These are phyloP conservation scores for Rhynchomys soricoides DNA, from an alignment of 2,113 vertebrate species.

Conservation along the genomic window DNA sequence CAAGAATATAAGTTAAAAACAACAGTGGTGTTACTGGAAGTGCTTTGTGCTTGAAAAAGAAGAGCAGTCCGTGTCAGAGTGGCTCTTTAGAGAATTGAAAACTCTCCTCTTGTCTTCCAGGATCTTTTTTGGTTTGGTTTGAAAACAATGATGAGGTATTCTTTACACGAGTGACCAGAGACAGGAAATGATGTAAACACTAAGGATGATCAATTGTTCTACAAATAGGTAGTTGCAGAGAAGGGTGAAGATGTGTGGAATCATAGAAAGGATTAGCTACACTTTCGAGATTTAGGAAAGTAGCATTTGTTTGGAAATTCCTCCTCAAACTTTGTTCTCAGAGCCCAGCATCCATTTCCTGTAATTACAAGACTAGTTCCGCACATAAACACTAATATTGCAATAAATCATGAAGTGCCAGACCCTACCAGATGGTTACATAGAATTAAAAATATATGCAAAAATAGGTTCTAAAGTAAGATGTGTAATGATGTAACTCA, in stretches of 20 bases:
- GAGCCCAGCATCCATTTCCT: constrained; percentile 79
- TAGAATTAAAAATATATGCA: constrained; percentile 79
- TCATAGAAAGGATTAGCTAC: not conserved
- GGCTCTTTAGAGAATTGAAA: constrained; percentile 56
- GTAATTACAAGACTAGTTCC: constrained; percentile 61
- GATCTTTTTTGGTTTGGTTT: constrained; percentile 6
- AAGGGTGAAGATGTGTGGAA: not conserved
- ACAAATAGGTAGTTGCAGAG: not conserved
- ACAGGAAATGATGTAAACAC: not conserved
- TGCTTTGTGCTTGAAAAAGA: constrained; percentile 81
- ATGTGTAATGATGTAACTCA: constrained; percentile 73
- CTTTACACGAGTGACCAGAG: constrained; percentile 23
- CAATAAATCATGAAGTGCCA: constrained; percentile 75
- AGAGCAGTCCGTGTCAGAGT: constrained; percentile 49
- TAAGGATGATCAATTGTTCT: not conserved
- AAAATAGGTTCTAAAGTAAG: constrained; percentile 78
- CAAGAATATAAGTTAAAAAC: constrained; percentile 81
- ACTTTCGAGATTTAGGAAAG: constrained; percentile 52
- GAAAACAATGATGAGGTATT: not conserved
- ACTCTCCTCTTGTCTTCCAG: not conserved
- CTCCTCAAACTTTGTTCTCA: constrained; percentile 68
- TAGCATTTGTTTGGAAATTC: constrained; percentile 77
- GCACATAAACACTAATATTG: constrained; percentile 77
- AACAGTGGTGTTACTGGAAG: constrained; percentile 83
- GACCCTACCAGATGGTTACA: constrained; percentile 78